Percentiles rank a stretch among this genome's conserved stretches.
phyloP scores from a whole-genome alignment of 2,797 vertebrate genomes.

The Limnodromus scolopaceus region DNA sequence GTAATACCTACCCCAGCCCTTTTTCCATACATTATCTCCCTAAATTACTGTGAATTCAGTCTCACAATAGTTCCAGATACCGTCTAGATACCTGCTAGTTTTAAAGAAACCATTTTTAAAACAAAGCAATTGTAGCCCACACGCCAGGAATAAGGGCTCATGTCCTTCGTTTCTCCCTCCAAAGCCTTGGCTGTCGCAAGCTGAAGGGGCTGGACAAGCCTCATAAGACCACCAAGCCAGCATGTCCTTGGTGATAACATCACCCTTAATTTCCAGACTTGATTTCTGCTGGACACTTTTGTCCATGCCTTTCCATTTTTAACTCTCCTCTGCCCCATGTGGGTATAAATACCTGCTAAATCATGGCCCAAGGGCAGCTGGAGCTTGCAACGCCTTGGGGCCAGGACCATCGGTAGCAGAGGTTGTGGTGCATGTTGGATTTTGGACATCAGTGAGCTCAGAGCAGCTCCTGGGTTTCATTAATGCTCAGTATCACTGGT shows the following conservation, averaged over 20 bases:
- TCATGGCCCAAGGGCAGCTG: background rate
- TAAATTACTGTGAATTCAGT: background rate
- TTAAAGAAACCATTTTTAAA: background rate
- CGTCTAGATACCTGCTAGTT: background rate
- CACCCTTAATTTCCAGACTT: background rate
- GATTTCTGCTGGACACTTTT: background rate
- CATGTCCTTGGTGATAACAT: accelerated
- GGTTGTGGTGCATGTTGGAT: accelerated
- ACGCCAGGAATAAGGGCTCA: background rate
- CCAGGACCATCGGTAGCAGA: background rate
- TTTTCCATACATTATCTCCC: background rate
- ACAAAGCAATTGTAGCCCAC: background rate
- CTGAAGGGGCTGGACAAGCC: background rate
- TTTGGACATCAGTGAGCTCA: background rate
- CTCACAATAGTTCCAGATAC: background rate
- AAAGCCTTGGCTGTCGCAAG: background rate
- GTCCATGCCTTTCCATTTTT: background rate
- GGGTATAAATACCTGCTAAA: background rate
- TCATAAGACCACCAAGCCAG: background rate
- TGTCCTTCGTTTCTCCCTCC: background rate
- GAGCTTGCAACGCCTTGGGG: background rate
- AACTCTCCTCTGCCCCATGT: background rate
- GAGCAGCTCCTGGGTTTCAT: background rate
- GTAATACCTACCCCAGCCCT: background rate
- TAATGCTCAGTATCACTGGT: background rate